Percentiles rank a stretch among this genome's conserved stretches.
Conservation (phyloP, 2,888 invertebrate species). For the Caenorhabditis wallacei region DNA sequence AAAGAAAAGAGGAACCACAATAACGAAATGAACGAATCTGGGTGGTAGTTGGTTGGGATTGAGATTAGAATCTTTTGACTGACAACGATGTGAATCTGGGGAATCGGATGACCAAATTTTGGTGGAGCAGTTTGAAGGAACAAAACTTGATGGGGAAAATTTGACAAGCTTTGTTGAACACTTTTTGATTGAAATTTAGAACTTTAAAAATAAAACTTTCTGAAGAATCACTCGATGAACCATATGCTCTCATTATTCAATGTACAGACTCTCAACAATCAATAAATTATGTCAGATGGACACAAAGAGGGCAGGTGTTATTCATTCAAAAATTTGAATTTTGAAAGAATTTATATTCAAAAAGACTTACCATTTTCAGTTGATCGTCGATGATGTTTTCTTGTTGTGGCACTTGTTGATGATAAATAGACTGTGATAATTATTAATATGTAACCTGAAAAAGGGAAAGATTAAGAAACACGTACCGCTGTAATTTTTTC, state of each 20-base stretch:
- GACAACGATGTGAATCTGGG: background rate
- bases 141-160: background rate
- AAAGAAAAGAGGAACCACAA: conserved; percentile 13
- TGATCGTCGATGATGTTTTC: conserved; percentile 62
- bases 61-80: conserved; percentile 33
- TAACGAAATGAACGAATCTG: conserved; percentile 22
- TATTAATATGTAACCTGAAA: conserved; percentile 39
- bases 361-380: conserved; percentile 60
- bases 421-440: background rate
- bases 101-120: conserved; percentile 3
- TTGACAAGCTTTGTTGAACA: too few species aligned
- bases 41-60: background rate
- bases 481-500: background rate
- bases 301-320: background rate
- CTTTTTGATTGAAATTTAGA: too few species aligned
- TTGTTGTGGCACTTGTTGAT: conserved; percentile 24
- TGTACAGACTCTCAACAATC: background rate
- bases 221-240: too few species aligned
- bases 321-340: background rate
- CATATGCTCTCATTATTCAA: too few species aligned
- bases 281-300: background rate
- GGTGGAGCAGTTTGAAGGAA: background rate
- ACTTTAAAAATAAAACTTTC: too few species aligned
- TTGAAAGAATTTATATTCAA: conserved; percentile 4
- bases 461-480: too few species aligned